Evolutionary conservation across 2,113 vertebrate species (phyloP).

Genomic region (Ciconia maguari): DNA sequence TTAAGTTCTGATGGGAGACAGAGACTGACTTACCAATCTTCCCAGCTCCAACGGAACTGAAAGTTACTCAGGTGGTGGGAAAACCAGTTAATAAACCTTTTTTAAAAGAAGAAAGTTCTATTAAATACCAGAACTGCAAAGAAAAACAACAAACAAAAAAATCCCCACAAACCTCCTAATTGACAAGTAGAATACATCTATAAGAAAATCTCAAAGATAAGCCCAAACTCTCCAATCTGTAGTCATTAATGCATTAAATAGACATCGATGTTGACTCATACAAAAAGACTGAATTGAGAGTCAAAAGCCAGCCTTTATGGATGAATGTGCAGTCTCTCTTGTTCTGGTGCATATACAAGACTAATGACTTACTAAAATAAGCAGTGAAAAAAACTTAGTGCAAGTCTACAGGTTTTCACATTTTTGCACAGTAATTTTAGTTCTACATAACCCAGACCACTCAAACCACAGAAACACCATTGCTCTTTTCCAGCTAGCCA

Average conservation of each 20-base stretch:
- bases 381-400: not conserved
- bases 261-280: not conserved
- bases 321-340: not conserved
- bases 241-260: not conserved
- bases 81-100: constrained; percentile 88
- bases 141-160: not conserved
- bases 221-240: not conserved
- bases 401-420: not conserved
- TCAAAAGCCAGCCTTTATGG: not conserved
- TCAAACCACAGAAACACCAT: not conserved
- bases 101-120: not conserved
- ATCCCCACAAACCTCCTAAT: not conserved
- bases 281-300: not conserved
- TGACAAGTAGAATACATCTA: not conserved
- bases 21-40: constrained; percentile 85
- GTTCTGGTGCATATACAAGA: not conserved
- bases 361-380: not conserved
- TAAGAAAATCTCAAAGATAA: not conserved
- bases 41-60: constrained; percentile 95
- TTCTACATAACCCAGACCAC: not conserved
- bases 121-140: not conserved
- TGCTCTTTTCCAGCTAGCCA: not conserved
- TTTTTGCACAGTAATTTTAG: not conserved
- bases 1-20: not conserved
- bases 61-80: constrained; percentile 94